phyloP scores from a whole-genome alignment of 1,140 invertebrate species.

The Spodoptera frugiperda region DNA sequence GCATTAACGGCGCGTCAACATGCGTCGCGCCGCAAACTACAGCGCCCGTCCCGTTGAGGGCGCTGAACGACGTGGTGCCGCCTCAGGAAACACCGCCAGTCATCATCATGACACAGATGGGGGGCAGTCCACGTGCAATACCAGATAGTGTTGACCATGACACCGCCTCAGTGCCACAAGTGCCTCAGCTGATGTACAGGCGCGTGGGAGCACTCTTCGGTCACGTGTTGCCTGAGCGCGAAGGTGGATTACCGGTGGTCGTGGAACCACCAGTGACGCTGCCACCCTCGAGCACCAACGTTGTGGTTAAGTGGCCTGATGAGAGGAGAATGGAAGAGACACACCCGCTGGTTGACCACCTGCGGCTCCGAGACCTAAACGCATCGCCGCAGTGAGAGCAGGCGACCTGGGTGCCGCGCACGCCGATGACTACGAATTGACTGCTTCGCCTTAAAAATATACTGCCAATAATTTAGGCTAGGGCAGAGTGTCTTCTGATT shows the following conservation, averaged over 20 bases:
- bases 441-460: conserved; percentile 71
- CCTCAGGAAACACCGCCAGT: conserved; percentile 61
- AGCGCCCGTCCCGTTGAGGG: conserved; percentile 78
- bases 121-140: conserved; percentile 50
- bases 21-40: conserved; percentile 84
- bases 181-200: conserved; percentile 67
- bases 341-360: conserved; percentile 72
- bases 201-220: conserved; percentile 73
- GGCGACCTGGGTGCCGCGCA: conserved; percentile 54
- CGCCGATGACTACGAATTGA: conserved; percentile 67
- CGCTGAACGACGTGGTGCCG: conserved; percentile 78
- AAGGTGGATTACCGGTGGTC: conserved; percentile 80
- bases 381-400: conserved; percentile 70
- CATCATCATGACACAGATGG: conserved; percentile 68
- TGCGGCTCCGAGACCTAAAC: conserved; percentile 72
- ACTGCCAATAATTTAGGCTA: conserved; percentile 62
- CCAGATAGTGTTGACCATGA: conserved; percentile 55
- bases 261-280: conserved; percentile 80
- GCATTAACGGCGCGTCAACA: conserved; percentile 88
- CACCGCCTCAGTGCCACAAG: conserved; percentile 42
- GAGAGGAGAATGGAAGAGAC: conserved; percentile 60
- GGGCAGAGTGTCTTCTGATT: conserved; percentile 68
- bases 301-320: conserved; percentile 75
- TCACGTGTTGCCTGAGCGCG: conserved; percentile 81
- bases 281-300: conserved; percentile 71